Percentiles rank a stretch among this genome's conserved stretches.
Conservation (phyloP, 2,888 invertebrate genomes). For the Nymphalis c-album region DNA sequence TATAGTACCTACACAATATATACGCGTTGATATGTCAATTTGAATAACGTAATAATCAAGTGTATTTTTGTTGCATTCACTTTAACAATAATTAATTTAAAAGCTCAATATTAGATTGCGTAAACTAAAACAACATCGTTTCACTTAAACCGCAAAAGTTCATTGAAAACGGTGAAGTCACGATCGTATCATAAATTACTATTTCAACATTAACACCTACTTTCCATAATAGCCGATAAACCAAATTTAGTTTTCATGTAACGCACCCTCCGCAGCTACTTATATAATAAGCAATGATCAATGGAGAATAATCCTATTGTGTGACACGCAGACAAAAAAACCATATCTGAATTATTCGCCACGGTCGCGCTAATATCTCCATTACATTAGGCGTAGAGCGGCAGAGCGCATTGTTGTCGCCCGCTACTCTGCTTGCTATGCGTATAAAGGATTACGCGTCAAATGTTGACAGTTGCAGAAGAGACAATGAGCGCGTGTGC, state of each 20-base stretch:
- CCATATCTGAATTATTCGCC: slow-evolving; percentile 78
- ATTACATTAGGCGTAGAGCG: slow-evolving; percentile 70
- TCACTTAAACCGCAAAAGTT: slow-evolving; percentile 53
- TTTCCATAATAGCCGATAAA: slow-evolving; percentile 82
- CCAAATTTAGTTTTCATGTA: slow-evolving; percentile 82
- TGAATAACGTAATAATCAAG: too few species aligned
- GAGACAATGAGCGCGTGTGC: slow-evolving; percentile 69
- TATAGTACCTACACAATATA: background rate
- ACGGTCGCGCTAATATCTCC: slow-evolving; percentile 79
- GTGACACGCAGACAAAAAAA: slow-evolving; percentile 71
- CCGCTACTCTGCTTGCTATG: slow-evolving; percentile 30
- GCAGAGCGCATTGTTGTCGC: slow-evolving; percentile 62
- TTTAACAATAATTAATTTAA: background rate
- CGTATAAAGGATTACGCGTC: slow-evolving; percentile 71
- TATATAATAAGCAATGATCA: slow-evolving; percentile 81
- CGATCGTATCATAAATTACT: slow-evolving; percentile 75
- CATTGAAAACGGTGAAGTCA: slow-evolving; percentile 68
- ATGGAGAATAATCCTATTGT: slow-evolving; percentile 81
- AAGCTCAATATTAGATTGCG: background rate
- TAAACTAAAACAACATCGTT: slow-evolving; percentile 20
- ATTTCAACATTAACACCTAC: slow-evolving; percentile 79
- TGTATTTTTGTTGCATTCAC: background rate
- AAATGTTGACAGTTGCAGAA: slow-evolving; percentile 75
- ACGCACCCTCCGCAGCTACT: slow-evolving; percentile 77
- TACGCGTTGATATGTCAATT: too few species aligned